These are phyloP conservation scores for Oenanthe melanoleuca DNA, from an alignment of 2,113 vertebrate genomes.

Conservation along the genomic window DNA sequence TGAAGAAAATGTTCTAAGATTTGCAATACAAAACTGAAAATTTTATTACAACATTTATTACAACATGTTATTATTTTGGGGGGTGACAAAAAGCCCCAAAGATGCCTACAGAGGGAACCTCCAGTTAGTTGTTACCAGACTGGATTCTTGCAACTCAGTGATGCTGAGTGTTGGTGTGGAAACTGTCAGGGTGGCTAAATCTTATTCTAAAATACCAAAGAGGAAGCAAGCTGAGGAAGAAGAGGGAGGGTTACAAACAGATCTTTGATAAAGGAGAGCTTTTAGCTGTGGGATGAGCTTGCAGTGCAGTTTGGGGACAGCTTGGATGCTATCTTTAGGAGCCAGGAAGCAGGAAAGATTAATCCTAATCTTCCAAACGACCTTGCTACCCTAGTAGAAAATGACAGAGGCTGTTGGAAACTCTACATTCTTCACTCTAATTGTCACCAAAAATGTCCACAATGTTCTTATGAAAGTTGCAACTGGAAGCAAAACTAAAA, in stretches of 20 bases:
- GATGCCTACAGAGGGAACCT: neutral
- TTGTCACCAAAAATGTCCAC: neutral
- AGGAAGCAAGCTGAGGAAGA: neutral
- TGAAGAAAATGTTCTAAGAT: neutral
- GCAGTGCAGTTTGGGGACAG: neutral
- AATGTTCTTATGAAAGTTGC: neutral
- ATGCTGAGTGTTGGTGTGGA: neutral
- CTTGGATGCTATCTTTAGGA: constrained; percentile 29
- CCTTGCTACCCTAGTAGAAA: neutral
- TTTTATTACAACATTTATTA: neutral
- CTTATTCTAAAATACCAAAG: neutral
- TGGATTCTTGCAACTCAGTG: neutral
- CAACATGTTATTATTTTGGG: neutral
- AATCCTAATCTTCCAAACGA: constrained; percentile 19
- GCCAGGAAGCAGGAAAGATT: constrained; percentile 27
- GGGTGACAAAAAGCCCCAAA: neutral
- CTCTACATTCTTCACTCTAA: neutral
- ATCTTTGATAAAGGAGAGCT: neutral
- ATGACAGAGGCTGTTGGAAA: neutral
- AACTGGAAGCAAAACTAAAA: neutral
- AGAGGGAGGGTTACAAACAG: neutral
- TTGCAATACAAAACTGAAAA: neutral
- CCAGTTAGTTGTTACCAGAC: neutral
- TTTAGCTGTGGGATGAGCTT: neutral
- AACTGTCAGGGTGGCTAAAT: neutral